Conservation (phyloP, 1,140 invertebrate genomes). For the Diorhabda carinulata region DNA sequence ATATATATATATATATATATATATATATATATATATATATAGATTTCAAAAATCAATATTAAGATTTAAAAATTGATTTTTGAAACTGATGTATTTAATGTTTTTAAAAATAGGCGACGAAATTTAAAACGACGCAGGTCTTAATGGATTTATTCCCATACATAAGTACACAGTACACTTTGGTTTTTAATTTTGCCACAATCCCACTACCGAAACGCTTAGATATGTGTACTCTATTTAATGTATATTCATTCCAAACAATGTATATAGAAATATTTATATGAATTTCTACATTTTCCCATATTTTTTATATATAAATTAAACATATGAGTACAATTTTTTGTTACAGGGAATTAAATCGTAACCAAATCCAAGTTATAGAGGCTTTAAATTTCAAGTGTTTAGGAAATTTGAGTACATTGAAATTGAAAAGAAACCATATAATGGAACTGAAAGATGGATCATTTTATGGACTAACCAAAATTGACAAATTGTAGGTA, state of each 20-base stretch:
- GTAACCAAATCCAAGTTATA: slow-evolving; percentile 73
- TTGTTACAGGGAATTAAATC: slow-evolving; percentile 69
- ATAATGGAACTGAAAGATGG: slow-evolving; percentile 76
- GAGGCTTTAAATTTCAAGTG: slow-evolving; percentile 76
- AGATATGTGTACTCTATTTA: not conserved
- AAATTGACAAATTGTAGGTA: slow-evolving; percentile 65
- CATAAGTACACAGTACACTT: no score
- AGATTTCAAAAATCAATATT: no score
- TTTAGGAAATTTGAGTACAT: slow-evolving; percentile 63
- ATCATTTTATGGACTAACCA: slow-evolving; percentile 79
- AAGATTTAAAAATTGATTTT: no score
- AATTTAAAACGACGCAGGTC: no score
- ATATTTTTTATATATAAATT: no score
- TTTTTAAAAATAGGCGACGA: no score
- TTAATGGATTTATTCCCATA: no score
- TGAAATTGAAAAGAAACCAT: slow-evolving; percentile 76
- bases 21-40: no score
- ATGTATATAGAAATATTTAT: not conserved
- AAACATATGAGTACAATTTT: not conserved
- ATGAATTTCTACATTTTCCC: not conserved
- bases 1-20: no score
- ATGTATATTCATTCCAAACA: slow-evolving; percentile 10
- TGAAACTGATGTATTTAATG: no score
- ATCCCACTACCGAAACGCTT: no score
- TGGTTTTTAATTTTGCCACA: no score